Evolutionary conservation across 2,888 invertebrate genomes (phyloP).

Genomic region (Hyposoter dolosus): DNA sequence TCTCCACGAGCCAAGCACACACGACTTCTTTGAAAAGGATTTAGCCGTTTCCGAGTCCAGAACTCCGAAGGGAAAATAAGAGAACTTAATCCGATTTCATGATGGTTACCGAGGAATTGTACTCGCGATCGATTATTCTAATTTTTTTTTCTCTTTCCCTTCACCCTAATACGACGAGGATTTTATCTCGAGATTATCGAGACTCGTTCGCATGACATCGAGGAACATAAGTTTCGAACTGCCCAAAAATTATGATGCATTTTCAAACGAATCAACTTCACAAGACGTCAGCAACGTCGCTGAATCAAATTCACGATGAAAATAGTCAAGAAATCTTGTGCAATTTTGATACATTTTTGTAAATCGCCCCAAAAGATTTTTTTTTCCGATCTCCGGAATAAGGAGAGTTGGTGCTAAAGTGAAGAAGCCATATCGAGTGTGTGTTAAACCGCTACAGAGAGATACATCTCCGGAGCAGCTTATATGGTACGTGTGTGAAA

Average conservation of each 20-base stretch:
- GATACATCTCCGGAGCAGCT: constrained; percentile 40
- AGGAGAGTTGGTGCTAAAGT: constrained; percentile 4
- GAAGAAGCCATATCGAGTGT: constrained; percentile 40
- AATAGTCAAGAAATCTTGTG: too few relatives aligned
- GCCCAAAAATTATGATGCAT: background rate
- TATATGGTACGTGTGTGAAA: constrained; percentile 46
- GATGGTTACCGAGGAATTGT: constrained; percentile 16
- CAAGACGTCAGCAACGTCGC: too few relatives aligned
- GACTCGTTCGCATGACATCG: background rate
- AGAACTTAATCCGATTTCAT: constrained; percentile 55
- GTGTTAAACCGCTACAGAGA: constrained; percentile 37
- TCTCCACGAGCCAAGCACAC: constrained; percentile 33
- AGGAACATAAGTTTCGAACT: background rate
- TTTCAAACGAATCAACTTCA: background rate
- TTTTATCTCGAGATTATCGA: constrained; percentile 5
- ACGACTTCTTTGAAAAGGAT: constrained; percentile 43
- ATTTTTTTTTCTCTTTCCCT: constrained; percentile 27
- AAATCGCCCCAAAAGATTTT: background rate
- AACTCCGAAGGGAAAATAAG: constrained; percentile 21
- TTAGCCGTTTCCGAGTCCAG: constrained; percentile 5
- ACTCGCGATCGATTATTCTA: constrained; percentile 51
- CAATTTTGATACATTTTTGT: background rate
- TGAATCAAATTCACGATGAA: too few relatives aligned
- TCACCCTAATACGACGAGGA: background rate
- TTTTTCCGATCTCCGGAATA: constrained; percentile 3